These are phyloP conservation scores for Piaya cayana DNA, from an alignment of 2,113 vertebrate species.

Conservation along the genomic window DNA sequence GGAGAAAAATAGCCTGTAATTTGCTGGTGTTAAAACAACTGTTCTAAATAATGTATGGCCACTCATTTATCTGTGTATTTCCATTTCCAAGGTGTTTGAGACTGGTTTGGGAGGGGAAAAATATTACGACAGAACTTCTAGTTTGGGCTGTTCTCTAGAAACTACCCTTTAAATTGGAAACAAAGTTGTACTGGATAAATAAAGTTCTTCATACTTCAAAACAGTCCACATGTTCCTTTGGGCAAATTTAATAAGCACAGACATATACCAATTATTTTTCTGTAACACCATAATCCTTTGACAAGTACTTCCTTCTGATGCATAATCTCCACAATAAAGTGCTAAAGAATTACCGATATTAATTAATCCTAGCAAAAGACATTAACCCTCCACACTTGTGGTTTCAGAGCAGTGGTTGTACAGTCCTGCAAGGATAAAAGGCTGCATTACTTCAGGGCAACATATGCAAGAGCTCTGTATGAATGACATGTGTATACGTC, in stretches of 20 bases:
- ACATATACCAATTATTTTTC: constrained; percentile 52
- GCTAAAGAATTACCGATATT: constrained; percentile 24
- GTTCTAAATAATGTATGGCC: not conserved
- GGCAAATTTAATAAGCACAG: constrained; percentile 45
- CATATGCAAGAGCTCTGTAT: accelerated
- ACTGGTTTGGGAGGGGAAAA: not conserved
- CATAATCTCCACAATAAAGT: constrained; percentile 28
- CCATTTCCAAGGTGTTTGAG: not conserved
- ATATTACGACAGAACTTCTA: not conserved
- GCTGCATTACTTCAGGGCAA: not conserved
- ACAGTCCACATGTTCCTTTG: constrained; percentile 18
- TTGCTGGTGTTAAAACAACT: not conserved
- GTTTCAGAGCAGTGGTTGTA: not conserved
- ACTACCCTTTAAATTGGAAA: not conserved
- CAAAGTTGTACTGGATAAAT: constrained; percentile 19
- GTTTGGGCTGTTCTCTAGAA: not conserved
- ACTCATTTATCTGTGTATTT: not conserved
- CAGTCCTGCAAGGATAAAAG: not conserved
- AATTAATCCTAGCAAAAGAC: not conserved
- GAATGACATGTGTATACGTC: accelerated
- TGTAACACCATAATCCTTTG: constrained; percentile 58
- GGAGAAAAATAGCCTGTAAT: not conserved
- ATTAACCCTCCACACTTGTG: accelerated
- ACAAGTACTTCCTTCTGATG: constrained; percentile 37
- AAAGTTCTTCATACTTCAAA: constrained; percentile 13